Base-by-base conservation (phyloP, 2,113 vertebrate genomes). In the Seriola aureovittata region DNA sequence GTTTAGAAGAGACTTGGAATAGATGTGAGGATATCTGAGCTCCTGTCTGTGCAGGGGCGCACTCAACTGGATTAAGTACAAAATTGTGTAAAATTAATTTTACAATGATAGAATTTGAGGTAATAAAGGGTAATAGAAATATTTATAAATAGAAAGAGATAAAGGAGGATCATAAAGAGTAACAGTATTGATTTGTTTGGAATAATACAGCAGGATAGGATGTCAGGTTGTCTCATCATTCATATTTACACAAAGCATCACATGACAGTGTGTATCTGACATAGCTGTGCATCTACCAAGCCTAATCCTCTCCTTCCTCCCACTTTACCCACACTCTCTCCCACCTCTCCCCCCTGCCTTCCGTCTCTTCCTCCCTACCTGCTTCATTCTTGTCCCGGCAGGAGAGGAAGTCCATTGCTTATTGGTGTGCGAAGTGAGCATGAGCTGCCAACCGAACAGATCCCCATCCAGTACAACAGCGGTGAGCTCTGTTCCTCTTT, bases 341-440 rank as follows among this genome's bases (percentile, higher is more conserved):
- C 63, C 34, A 42, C 46, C 38, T 72, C 16, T 29, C 34, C 29
- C 14, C 19, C 42, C 21, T 34, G 25, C 2, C 25, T 21, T 77
- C 57, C 32, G 0, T n/a, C 70, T 57, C 42, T 29, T 64, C 60
- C 52, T 48, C 60, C n/a, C n/a, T 70, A 86, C 89, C 8, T 77
- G 59, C 75, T 68, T 81, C 58, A 16, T 70, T 57, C 57, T 71
- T 38, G 7, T 80, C 75, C 64, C 68, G 25, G 8, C 91, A 99
- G 98, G 94, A 97, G 98, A 93, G 98, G 98, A 79, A 99, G 98
- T 89, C 98, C 98, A 17, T 88, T 99, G 89, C 96, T 99, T 57
- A 99, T 99, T 36, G 98, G 98, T n/a, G 96, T 99, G 79, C 96
- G 96, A 68, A 97, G 98, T 91, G 95, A 98, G 88, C 95, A 96